Evolutionary conservation across 1,140 invertebrate genomes (phyloP).

Genomic region (Orchesella cincta): DNA sequence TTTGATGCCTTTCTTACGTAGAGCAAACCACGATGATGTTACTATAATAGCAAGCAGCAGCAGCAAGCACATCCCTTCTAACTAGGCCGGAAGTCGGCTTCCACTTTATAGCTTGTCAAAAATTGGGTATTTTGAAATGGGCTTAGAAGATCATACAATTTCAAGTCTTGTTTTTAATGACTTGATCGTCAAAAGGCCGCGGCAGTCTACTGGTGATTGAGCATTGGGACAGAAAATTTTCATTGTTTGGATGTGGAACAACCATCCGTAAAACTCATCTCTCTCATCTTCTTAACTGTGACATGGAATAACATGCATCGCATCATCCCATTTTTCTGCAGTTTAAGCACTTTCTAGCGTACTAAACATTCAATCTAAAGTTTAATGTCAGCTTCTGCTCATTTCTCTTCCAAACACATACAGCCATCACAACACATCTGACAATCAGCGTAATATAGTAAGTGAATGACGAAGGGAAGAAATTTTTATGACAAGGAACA

Average conservation of each 20-base stretch:
- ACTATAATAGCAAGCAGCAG: no score
- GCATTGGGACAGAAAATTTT: neutral
- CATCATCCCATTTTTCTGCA: neutral
- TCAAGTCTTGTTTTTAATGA: neutral
- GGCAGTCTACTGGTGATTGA: neutral
- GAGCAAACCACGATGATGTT: no score
- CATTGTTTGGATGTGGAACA: neutral
- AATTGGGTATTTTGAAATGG: neutral
- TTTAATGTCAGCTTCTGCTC: no score
- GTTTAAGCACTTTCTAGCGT: neutral
- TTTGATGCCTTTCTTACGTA: no score
- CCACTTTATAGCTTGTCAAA: neutral
- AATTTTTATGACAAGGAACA: neutral
- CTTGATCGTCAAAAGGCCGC: slow-evolving; percentile 1
- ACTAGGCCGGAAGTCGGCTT: neutral
- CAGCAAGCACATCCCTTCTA: no score
- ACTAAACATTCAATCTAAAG: no score
- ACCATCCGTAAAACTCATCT: neutral
- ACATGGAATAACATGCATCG: neutral
- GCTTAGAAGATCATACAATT: neutral
- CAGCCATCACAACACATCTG: no score
- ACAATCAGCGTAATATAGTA: neutral
- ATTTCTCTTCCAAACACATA: no score
- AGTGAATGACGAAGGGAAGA: neutral
- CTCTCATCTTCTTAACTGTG: neutral